Evolutionary conservation across 2,113 vertebrate species (phyloP).

Genomic region (Calyptommatus sinebrachiatus): DNA sequence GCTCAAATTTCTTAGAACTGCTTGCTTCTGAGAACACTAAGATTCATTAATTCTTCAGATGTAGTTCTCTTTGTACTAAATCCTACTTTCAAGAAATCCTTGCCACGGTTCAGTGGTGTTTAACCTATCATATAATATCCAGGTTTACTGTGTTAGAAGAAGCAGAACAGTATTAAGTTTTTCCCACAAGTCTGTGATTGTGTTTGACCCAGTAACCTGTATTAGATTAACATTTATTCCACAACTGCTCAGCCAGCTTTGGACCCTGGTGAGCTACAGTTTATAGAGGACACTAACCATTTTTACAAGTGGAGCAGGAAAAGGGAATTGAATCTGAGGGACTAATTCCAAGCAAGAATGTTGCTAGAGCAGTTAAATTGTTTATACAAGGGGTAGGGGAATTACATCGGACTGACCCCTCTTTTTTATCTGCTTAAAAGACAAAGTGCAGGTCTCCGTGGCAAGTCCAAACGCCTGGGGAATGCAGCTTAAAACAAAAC

Average conservation of each 20-base stretch:
- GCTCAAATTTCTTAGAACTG: constrained; percentile 61
- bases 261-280: constrained; percentile 76
- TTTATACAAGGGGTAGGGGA: constrained; percentile 80
- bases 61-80: constrained; percentile 81
- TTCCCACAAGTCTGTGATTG: constrained; percentile 85
- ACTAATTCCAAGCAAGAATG: constrained; percentile 81
- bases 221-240: constrained; percentile 89
- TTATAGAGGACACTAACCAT: constrained; percentile 81
- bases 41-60: constrained; percentile 77
- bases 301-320: constrained; percentile 84
- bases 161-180: constrained; percentile 85
- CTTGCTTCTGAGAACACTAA: constrained; percentile 73
- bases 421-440: constrained; percentile 82
- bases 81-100: constrained; percentile 81
- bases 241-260: constrained; percentile 77
- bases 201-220: constrained; percentile 86
- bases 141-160: constrained; percentile 83
- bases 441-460: constrained; percentile 76
- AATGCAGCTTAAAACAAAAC: constrained; percentile 63
- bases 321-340: constrained; percentile 83
- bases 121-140: constrained; percentile 87
- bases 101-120: constrained; percentile 82
- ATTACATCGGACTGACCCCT: constrained; percentile 82
- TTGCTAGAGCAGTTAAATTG: constrained; percentile 77
- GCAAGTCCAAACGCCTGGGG: constrained; percentile 64